Base-by-base conservation (phyloP, 2,888 invertebrate species). In the Philopedon plagiatum region DNA sequence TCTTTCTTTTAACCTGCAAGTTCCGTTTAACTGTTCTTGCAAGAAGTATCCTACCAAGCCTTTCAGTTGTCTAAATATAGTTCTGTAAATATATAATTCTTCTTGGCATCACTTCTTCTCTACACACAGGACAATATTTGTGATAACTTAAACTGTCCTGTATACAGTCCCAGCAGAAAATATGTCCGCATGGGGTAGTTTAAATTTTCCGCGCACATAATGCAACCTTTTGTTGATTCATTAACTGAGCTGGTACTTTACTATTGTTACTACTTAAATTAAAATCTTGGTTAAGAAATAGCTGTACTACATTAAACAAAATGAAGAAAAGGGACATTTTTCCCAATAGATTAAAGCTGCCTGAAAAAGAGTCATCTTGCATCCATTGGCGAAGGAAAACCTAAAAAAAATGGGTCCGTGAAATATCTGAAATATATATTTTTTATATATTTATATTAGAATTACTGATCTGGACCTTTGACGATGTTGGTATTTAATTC, bases 121-220 rank as follows among this genome's bases (percentile, higher is more conserved):
- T 86, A 79, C 94, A 94, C 46, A 93, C 81, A 0, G 94, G 94
- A 83, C 94, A 94, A 77, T 89, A 89, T 51, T 89, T 87, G 78
- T 90, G 90, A 70, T 88, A 89, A 71, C 88, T 87, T 57, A 92
- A 84, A 90, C 92, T 91, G 73, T 91, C 90, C 29, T 89, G 86
- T 64, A 93, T 89, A 83, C 95, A 96, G 63, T 85, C 85, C 95
- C 95, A 96, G 83, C 95, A 96, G 84, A 93, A 95, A 34, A 94
- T 84, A 85, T 96, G 95, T 0, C 96, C 95, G 85, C 96, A 96
- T 0, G 91, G 90, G 1, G 94, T 93, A 0, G 90, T 86, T 86
- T n/a, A 88, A 83, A 29, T 85, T 85, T 79, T 93, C 93, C 58
- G 92, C 86, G 82, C 94, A 95, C 58, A 95, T 86, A 71, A 90